Conservation (phyloP, 2,888 invertebrate genomes). For the Criorhina ranunculi region DNA sequence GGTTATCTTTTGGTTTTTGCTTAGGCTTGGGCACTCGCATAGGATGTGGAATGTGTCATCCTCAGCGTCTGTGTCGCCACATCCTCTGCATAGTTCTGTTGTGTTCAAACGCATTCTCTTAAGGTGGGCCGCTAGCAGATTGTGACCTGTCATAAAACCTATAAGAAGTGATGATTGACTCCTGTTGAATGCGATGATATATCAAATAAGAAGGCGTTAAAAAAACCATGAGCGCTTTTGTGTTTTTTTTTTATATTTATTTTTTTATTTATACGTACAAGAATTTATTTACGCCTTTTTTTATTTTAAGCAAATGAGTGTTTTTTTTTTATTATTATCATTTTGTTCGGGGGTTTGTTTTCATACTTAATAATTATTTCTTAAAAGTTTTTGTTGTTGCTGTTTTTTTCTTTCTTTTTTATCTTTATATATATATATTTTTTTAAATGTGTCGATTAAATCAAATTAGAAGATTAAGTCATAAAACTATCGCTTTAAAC, state of each 20-base stretch:
- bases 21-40: too few species aligned
- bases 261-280: constrained; percentile 74
- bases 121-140: too few species aligned
- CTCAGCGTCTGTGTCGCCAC: too few species aligned
- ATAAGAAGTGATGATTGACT: too few species aligned
- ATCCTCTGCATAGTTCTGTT: too few species aligned
- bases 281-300: constrained; percentile 75
- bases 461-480: constrained; percentile 53
- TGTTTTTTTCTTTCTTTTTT: constrained; percentile 16
- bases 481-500: constrained; percentile 45
- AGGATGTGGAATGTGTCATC: too few species aligned
- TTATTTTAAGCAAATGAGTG: constrained; percentile 74
- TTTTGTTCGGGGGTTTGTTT: constrained; percentile 76
- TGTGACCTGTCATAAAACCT: too few species aligned
- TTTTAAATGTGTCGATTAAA: constrained; percentile 47
- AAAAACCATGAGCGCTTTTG: background rate
- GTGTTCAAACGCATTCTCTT: too few species aligned
- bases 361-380: constrained; percentile 70
- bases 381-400: constrained; percentile 51
- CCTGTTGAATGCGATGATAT: too few species aligned
- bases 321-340: constrained; percentile 68
- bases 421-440: constrained; percentile 6
- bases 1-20: too few species aligned
- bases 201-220: too few species aligned
- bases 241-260: constrained; percentile 57